Evolutionary conservation across 2,113 vertebrate species (phyloP).

Genomic region (Chamaea fasciata): DNA sequence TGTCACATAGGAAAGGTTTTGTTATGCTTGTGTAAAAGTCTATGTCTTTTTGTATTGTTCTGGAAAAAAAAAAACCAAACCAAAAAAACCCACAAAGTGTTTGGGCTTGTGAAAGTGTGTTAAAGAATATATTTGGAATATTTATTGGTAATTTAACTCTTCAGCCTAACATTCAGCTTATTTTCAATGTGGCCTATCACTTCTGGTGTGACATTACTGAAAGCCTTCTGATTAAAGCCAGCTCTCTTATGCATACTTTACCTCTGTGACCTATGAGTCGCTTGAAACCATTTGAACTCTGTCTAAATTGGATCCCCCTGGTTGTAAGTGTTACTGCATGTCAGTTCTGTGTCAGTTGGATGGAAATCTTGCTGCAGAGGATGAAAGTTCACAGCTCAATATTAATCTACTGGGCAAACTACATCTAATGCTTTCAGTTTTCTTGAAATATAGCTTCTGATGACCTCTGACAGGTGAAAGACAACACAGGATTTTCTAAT

Average conservation of each 20-base stretch:
- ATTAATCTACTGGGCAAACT: constrained; percentile 65
- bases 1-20: not conserved
- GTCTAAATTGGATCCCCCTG: constrained; percentile 50
- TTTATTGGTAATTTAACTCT: constrained; percentile 31
- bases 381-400: constrained; percentile 49
- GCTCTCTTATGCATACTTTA: constrained; percentile 67
- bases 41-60: not conserved
- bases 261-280: constrained; percentile 56
- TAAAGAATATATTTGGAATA: not conserved
- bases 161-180: not conserved
- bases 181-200: constrained; percentile 16
- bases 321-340: constrained; percentile 43
- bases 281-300: constrained; percentile 58
- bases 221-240: constrained; percentile 56
- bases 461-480: constrained; percentile 59
- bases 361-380: constrained; percentile 47
- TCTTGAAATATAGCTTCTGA: constrained; percentile 58
- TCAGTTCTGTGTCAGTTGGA: constrained; percentile 59
- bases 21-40: not conserved
- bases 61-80: not conserved
- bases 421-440: constrained; percentile 50
- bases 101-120: not conserved
- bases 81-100: not conserved
- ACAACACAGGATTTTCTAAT: constrained; percentile 37
- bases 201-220: constrained; percentile 28